A percentile compares a stretch with the other conserved stretches of the same genome.
Conservation (phyloP, 35 echinoderm and acorn worm genomes). For the Strongylocentrotus purpuratus region DNA sequence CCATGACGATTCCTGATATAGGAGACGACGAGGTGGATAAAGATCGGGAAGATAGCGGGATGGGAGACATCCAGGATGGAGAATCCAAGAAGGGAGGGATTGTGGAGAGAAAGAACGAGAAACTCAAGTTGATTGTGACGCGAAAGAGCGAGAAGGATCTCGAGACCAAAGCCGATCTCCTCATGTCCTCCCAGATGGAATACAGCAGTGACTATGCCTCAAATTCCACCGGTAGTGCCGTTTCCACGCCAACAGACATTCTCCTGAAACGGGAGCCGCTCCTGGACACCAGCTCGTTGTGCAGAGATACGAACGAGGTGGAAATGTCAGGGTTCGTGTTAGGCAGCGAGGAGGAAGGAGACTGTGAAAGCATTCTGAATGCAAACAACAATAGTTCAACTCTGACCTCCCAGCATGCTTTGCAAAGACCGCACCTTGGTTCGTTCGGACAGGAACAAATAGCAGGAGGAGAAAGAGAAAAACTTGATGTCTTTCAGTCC, state of each 20-base stretch:
- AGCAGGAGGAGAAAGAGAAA: not conserved
- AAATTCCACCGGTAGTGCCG: slow-evolving; percentile 43
- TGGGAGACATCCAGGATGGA: not conserved
- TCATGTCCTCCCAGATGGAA: not conserved
- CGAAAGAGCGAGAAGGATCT: not conserved
- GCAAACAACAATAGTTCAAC: not conserved
- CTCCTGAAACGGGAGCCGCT: not conserved
- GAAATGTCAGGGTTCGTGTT: not conserved
- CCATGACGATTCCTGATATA: not conserved
- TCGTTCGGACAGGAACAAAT: not conserved
- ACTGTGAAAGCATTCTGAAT: not conserved
- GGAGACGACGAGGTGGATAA: slow-evolving; percentile 20
- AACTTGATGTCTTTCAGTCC: not conserved
- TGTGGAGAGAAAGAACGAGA: slow-evolving; percentile 31
- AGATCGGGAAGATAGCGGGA: slow-evolving; percentile 31
- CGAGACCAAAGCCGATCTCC: not conserved
- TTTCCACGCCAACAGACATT: slow-evolving; percentile 41
- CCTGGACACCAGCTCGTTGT: not conserved
- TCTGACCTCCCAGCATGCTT: slow-evolving; percentile 7
- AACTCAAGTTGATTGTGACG: not conserved
- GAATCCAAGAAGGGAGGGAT: slow-evolving; percentile 28
- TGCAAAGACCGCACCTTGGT: not conserved
- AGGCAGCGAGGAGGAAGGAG: not conserved
- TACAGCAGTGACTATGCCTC: slow-evolving; percentile 37
- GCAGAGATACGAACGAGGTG: not conserved